Base-by-base conservation (phyloP, 2,797 vertebrate genomes). In the Sebastes minor region DNA sequence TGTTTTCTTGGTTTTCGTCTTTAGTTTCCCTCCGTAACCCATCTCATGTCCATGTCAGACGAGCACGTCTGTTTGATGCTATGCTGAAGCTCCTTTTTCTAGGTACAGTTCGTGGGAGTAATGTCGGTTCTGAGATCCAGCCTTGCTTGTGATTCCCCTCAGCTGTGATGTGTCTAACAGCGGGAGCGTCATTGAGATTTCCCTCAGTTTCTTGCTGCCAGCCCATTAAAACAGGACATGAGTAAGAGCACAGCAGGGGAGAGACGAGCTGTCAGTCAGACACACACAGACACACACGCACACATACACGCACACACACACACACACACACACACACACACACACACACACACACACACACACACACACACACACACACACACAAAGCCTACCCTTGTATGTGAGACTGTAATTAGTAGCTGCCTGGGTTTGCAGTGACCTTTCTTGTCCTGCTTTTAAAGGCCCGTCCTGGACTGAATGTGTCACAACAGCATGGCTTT, bases 191-290 rank as follows among this genome's bases (percentile, higher is more conserved):
- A 69, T 68, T 76, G 74, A 89, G 76, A 74, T 84, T 88, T 89
- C 79, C 20, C 9, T 80, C 80, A 63, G 74, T 80, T 86, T 83
- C 77, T 82, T 16, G 2, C 79, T 85, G 83, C 85, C 85, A 82
- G 84, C 72, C 78, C 84, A 73, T 90, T 92, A 86, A 88, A 89
- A 63, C 56, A 20, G 78, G 76, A 83, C 88, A 80, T 85, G 89
- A 84, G 76, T 57, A 12, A 64, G 64, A 90, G 77, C 87, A 74
- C 85, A 88, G 89, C 71, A 69, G 85, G 90, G 53, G 79, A 55
- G 74, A 80, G 76, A 72, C 85, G 72, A 76, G 69, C 88, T 86
- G 89, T 89, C 91, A 86, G 67, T 88, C 86, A 78, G 42, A 42
- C 72, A 4, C 65, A 27, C 13, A 14, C 16, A 20, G 0, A 6